A percentile compares a stretch with the other conserved stretches of the same genome.
phyloP scores from a whole-genome alignment of 2,113 vertebrate species.

The Cyprinodon brontotheroides region DNA sequence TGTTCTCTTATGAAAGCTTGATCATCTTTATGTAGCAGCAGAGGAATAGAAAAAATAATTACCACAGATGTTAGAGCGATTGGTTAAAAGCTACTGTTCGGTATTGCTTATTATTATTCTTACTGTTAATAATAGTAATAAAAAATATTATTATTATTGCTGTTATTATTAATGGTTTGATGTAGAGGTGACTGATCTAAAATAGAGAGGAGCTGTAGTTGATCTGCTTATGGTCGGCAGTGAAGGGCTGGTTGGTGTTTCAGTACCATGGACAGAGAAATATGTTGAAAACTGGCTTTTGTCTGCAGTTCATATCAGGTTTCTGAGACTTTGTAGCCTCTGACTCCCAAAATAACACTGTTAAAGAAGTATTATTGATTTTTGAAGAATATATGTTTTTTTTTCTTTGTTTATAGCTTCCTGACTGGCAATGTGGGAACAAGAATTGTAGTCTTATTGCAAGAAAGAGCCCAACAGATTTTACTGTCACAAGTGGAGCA shows the following conservation, averaged over 20 bases:
- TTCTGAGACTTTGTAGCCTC: not conserved
- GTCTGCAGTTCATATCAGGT: not conserved
- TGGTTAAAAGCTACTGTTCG: not conserved
- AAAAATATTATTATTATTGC: no score
- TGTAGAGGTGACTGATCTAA: not conserved
- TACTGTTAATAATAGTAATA: no score
- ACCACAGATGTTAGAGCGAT: not conserved
- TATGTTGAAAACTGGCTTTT: not conserved
- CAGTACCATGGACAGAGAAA: conserved; percentile 63
- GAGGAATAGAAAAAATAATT: not conserved
- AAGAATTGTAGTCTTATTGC: no score
- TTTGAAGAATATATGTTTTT: not conserved
- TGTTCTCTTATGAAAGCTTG: not conserved
- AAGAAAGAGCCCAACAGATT: no score
- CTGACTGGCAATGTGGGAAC: no score
- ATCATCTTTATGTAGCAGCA: not conserved
- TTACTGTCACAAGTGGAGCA: no score
- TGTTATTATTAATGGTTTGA: not conserved
- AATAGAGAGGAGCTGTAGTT: not conserved
- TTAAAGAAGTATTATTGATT: not conserved
- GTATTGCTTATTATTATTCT: not conserved
- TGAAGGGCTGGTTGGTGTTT: conserved; percentile 14
- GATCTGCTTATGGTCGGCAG: not conserved
- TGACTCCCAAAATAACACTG: not conserved
- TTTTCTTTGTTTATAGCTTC: no score